Conservation (phyloP, 2,797 vertebrate species). For the Coracias cyanogaster region DNA sequence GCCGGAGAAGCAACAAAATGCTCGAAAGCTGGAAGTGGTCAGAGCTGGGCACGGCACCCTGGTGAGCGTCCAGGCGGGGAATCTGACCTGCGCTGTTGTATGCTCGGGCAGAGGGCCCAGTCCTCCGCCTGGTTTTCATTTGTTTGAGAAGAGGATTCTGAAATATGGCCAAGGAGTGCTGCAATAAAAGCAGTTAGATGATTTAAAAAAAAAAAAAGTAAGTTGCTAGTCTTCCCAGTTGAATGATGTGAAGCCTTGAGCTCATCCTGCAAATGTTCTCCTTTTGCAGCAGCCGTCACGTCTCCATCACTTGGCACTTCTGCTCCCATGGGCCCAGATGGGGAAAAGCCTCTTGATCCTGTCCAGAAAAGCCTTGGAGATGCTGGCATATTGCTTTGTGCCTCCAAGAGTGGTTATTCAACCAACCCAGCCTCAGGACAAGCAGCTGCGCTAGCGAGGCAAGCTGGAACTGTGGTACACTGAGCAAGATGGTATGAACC, state of each 20-base stretch:
- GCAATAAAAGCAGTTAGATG: neutral
- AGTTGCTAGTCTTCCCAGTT: neutral
- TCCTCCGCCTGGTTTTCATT: neutral
- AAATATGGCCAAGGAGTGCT: neutral
- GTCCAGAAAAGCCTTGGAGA: neutral
- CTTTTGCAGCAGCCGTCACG: neutral
- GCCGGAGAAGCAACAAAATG: neutral
- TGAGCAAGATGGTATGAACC: neutral
- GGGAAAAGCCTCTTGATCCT: neutral
- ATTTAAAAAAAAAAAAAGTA: neutral
- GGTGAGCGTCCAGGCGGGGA: neutral
- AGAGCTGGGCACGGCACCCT: neutral
- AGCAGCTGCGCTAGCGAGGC: neutral
- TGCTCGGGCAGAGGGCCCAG: fast-evolving
- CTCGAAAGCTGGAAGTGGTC: neutral
- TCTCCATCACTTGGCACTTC: neutral
- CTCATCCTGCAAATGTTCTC: neutral
- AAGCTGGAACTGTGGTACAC: neutral
- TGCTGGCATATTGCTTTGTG: neutral
- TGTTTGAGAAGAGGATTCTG: neutral
- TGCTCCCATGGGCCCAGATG: neutral
- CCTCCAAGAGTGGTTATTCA: neutral
- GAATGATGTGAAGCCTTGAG: neutral
- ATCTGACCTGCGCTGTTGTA: neutral
- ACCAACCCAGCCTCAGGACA: neutral